These are phyloP conservation scores for Anas capensis DNA, from an alignment of 2,797 vertebrate genomes.

Conservation along the genomic window DNA sequence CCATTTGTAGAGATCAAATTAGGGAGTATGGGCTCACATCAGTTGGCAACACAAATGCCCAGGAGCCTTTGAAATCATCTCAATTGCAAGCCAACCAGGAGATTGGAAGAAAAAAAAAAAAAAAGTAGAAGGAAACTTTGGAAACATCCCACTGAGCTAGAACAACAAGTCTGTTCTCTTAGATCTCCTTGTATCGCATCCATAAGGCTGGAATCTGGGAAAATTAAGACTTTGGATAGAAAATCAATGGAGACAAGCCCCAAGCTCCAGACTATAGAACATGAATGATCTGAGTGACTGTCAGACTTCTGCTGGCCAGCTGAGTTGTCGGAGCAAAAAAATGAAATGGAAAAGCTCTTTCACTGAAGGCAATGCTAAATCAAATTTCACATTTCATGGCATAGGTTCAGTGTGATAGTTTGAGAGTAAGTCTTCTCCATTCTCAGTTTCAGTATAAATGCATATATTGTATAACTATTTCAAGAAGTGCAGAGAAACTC, in stretches of 20 bases:
- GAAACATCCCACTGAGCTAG: neutral
- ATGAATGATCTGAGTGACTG: accelerated
- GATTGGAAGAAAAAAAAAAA: neutral
- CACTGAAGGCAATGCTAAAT: neutral
- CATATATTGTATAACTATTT: too few relatives aligned
- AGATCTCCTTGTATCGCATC: neutral
- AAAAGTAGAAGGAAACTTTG: neutral
- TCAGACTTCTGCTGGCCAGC: neutral
- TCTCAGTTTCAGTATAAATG: accelerated
- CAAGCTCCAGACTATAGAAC: neutral
- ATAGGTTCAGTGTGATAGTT: accelerated
- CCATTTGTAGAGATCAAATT: neutral
- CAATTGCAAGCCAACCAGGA: neutral
- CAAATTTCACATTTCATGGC: neutral
- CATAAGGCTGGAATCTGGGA: neutral
- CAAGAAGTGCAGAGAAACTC: neutral
- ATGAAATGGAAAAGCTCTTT: neutral
- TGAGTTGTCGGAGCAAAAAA: neutral
- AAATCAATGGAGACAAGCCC: neutral
- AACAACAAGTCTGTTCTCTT: neutral
- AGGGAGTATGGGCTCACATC: neutral
- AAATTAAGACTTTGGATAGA: neutral
- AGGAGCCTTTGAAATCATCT: neutral
- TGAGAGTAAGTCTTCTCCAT: neutral
- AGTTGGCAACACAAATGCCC: neutral